Evolutionary conservation across 2,888 invertebrate genomes (phyloP).

Genomic region (Pachymerium ferrugineum): DNA sequence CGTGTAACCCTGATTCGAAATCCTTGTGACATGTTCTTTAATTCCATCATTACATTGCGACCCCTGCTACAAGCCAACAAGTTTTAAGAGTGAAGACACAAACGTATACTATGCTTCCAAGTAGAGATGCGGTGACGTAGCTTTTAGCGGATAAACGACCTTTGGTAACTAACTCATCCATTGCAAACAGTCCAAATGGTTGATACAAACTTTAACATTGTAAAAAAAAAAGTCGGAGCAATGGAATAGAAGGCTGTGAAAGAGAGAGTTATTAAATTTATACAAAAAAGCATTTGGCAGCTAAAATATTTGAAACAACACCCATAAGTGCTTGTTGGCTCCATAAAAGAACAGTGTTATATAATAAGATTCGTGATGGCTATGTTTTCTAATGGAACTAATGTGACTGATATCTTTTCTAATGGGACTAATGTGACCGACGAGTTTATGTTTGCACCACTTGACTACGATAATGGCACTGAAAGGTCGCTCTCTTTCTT

Average conservation of each 20-base stretch:
- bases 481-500: neutral
- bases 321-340: constrained; percentile 17
- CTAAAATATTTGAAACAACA: constrained; percentile 10
- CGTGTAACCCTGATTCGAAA: neutral
- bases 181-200: neutral
- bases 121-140: constrained; percentile 27
- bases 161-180: constrained; percentile 4
- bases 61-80: neutral
- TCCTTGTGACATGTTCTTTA: neutral
- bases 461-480: neutral
- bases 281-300: constrained; percentile 6
- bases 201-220: neutral
- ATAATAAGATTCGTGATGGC: neutral
- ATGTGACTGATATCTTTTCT: constrained; percentile 11
- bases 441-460: neutral
- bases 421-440: neutral
- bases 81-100: neutral
- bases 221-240: neutral
- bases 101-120: constrained; percentile 24
- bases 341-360: neutral
- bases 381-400: neutral
- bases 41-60: neutral
- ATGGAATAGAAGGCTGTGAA: constrained; percentile 15
- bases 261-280: neutral
- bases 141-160: neutral